These are phyloP conservation scores for Pollachius pollachius DNA, from an alignment of 2,113 vertebrate species.

Conservation along the genomic window DNA sequence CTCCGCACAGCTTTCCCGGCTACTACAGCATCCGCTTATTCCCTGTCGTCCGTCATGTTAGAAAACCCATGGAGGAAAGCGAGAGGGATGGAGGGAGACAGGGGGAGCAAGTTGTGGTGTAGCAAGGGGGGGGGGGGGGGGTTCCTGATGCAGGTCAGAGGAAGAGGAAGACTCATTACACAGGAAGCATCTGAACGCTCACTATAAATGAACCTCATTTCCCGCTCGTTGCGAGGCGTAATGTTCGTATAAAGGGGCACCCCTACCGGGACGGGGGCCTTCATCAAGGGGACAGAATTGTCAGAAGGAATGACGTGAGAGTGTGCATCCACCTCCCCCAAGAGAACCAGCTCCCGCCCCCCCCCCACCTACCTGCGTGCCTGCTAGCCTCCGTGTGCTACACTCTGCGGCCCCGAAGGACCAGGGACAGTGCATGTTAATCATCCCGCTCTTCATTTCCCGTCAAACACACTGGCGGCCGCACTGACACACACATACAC, in stretches of 20 bases:
- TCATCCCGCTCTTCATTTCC: conserved; percentile 11
- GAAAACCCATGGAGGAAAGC: neutral
- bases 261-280: conserved; percentile 46
- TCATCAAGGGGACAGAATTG: conserved; percentile 38
- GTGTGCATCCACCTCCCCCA: conserved; percentile 11
- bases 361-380: neutral
- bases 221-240: conserved; percentile 32
- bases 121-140: neutral
- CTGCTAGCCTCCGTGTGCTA: neutral
- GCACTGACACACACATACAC: no score
- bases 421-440: conserved; percentile 25
- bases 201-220: conserved; percentile 47
- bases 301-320: conserved; percentile 41
- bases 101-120: conserved; percentile 1
- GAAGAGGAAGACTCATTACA: neutral
- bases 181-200: conserved; percentile 47
- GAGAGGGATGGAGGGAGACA: conserved; percentile 16
- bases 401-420: conserved; percentile 17
- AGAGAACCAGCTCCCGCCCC: conserved; percentile 9
- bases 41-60: conserved; percentile 9
- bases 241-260: conserved; percentile 55
- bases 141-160: neutral
- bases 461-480: conserved; percentile 13
- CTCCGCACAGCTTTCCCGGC: no score
- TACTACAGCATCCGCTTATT: neutral